These are phyloP conservation scores for Gracilinanus agilis DNA, from an alignment of 2,113 vertebrate genomes.

Conservation along the genomic window DNA sequence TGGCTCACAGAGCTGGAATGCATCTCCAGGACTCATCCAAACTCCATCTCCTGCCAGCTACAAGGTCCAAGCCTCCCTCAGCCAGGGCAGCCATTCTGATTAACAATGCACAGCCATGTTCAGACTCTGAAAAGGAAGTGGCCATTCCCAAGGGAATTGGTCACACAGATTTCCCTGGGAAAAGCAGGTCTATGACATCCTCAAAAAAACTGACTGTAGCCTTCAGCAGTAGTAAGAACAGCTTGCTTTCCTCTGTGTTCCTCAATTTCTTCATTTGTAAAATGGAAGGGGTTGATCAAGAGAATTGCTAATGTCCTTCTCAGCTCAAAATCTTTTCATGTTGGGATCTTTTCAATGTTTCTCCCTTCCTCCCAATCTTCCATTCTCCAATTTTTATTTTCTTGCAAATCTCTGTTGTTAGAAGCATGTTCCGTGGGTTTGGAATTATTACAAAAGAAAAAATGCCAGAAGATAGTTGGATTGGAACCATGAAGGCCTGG, in stretches of 20 bases:
- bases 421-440: constrained; percentile 69
- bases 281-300: background rate
- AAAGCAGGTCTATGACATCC: constrained; percentile 32
- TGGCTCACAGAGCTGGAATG: constrained; percentile 12
- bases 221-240: constrained; percentile 18
- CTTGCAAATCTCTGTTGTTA: constrained; percentile 65
- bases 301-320: background rate
- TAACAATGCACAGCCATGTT: constrained; percentile 12
- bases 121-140: constrained; percentile 30
- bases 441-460: constrained; percentile 70
- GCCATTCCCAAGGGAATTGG: constrained; percentile 23
- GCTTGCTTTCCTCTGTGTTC: background rate
- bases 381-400: background rate
- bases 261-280: background rate
- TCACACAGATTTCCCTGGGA: constrained; percentile 47
- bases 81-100: constrained; percentile 18
- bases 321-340: background rate
- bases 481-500: constrained; percentile 61
- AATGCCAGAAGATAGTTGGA: constrained; percentile 73
- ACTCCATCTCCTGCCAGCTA: background rate
- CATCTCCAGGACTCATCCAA: background rate
- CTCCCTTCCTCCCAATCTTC: background rate
- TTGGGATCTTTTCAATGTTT: background rate
- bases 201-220: background rate
- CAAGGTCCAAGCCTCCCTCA: background rate